Percentiles rank a stretch among this genome's conserved stretches.
These are phyloP conservation scores for Thera obeliscata DNA, from an alignment of 2,888 invertebrate genomes.

Conservation along the genomic window DNA sequence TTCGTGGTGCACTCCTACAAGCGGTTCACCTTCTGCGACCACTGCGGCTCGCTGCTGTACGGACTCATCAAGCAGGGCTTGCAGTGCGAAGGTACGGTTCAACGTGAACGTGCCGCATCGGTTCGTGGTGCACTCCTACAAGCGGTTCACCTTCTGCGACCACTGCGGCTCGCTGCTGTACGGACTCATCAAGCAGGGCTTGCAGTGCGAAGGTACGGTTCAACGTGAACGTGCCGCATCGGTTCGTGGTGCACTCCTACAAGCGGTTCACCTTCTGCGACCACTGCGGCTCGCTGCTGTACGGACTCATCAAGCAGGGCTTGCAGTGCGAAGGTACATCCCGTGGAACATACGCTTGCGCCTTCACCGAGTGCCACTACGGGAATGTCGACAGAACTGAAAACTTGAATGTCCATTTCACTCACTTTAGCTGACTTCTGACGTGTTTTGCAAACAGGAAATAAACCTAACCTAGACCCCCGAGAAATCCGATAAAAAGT, in stretches of 20 bases:
- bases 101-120: conserved; percentile 99
- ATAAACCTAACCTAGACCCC: too few species aligned
- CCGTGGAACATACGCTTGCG: background rate
- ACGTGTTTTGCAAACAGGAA: too few species aligned
- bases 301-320: conserved; percentile 98
- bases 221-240: conserved; percentile 99
- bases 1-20: conserved; percentile 98
- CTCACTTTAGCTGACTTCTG: too few species aligned
- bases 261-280: conserved; percentile 99
- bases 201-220: conserved; percentile 89
- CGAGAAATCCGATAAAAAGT: too few species aligned
- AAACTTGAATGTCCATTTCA: too few species aligned
- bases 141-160: conserved; percentile 99
- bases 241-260: conserved; percentile 97
- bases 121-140: conserved; percentile 97
- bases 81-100: conserved; percentile 97
- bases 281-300: conserved; percentile 98
- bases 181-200: conserved; percentile 97
- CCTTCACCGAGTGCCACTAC: too few species aligned
- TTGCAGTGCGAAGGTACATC: conserved; percentile 94
- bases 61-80: conserved; percentile 98
- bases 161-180: conserved; percentile 98
- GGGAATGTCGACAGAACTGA: too few species aligned
- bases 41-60: conserved; percentile 98
- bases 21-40: conserved; percentile 99